phyloP scores from a whole-genome alignment of 2,113 vertebrate species.

The Sciurus niger region DNA sequence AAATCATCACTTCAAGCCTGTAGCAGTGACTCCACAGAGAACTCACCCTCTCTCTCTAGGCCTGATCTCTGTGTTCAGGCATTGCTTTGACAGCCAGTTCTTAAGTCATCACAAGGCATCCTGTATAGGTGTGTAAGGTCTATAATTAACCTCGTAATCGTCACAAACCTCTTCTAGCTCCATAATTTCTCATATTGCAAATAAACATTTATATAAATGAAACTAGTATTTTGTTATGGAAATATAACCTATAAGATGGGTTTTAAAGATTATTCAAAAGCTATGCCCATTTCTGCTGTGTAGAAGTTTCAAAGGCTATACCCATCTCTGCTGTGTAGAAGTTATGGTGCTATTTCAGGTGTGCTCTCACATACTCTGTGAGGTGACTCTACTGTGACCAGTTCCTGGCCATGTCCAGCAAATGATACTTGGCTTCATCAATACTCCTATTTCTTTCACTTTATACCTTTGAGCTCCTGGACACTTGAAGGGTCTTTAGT shows the following conservation, averaged over 20 bases:
- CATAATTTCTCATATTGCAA: background rate
- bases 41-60: background rate
- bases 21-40: background rate
- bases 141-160: background rate
- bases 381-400: background rate
- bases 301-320: background rate
- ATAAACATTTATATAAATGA: background rate
- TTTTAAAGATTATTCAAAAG: background rate
- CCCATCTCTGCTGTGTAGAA: background rate
- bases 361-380: background rate
- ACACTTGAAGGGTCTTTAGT: background rate
- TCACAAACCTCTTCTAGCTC: background rate
- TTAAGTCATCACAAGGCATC: background rate
- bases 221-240: constrained; percentile 5
- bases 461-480: background rate
- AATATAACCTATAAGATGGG: background rate
- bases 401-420: background rate
- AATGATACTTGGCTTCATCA: background rate
- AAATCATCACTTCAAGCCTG: background rate
- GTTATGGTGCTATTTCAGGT: background rate
- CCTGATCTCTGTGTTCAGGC: background rate
- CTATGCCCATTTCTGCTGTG: background rate
- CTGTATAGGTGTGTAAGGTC: background rate
- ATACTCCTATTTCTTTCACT: background rate
- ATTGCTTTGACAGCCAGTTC: background rate